phyloP scores from a whole-genome alignment of 2,113 vertebrate species.

The Callorhinus ursinus region DNA sequence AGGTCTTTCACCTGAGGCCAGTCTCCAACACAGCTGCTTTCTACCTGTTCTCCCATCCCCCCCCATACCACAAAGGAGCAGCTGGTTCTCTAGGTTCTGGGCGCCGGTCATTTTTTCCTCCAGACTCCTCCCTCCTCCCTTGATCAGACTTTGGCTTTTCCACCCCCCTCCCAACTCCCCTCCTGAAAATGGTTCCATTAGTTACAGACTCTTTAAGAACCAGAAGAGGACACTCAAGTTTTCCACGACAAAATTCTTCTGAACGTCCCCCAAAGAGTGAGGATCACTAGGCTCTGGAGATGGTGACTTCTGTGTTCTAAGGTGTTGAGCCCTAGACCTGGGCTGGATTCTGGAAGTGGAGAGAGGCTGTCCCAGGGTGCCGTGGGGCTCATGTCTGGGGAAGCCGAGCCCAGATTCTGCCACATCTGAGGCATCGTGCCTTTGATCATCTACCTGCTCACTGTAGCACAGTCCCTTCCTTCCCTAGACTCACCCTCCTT shows the following conservation, averaged over 20 bases:
- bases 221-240: not conserved
- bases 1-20: not conserved
- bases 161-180: not conserved
- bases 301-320: not conserved
- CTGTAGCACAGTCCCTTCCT: not conserved
- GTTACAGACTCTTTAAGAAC: constrained; percentile 34
- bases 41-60: not conserved
- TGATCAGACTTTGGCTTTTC: not conserved
- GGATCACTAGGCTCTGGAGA: not conserved
- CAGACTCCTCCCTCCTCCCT: not conserved
- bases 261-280: not conserved
- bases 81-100: not conserved
- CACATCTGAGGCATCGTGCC: not conserved
- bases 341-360: not conserved
- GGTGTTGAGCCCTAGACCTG: not conserved
- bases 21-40: not conserved
- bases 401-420: not conserved
- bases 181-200: not conserved
- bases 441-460: too few relatives aligned
- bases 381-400: not conserved
- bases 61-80: not conserved
- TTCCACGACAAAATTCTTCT: not conserved
- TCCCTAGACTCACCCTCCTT: not conserved
- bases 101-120: not conserved
- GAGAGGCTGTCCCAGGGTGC: too few relatives aligned